Conservation (phyloP, 2,888 invertebrate genomes). For the Caenorhabditis becei region DNA sequence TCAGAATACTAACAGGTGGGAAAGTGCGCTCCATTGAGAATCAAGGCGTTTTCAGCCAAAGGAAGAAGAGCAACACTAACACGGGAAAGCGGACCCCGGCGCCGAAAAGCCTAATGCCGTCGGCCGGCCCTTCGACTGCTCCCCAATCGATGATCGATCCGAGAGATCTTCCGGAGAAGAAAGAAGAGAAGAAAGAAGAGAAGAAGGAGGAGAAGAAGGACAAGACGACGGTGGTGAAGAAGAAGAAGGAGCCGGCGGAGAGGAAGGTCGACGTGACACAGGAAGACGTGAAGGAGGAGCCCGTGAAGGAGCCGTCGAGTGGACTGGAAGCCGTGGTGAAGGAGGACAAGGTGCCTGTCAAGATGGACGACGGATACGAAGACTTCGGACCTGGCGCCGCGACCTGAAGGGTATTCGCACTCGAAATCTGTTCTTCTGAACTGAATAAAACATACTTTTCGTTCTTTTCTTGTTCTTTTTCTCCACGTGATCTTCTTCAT, state of each 20-base stretch:
- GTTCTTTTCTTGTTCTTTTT: background rate
- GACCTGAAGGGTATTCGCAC: too few relatives aligned
- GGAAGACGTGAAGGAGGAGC: slow-evolving; percentile 12
- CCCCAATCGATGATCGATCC: background rate
- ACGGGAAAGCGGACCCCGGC: background rate
- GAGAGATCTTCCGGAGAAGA: slow-evolving; percentile 20
- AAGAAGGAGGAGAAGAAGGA: slow-evolving; percentile 14
- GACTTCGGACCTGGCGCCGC: slow-evolving; percentile 45
- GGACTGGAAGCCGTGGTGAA: slow-evolving; percentile 13
- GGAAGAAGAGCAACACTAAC: background rate
- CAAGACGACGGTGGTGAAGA: slow-evolving; percentile 12
- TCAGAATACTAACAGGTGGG: background rate
- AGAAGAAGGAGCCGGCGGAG: slow-evolving; percentile 5
- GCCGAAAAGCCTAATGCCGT: background rate
- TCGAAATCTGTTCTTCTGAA: too few relatives aligned
- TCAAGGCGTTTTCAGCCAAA: background rate
- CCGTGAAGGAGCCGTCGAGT: slow-evolving; percentile 12
- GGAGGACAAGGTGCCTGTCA: slow-evolving; percentile 22
- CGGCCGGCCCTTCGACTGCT: background rate
- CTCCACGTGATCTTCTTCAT: too few relatives aligned
- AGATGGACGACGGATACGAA: slow-evolving; percentile 51
- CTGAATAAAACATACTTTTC: too few relatives aligned
- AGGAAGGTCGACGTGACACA: slow-evolving; percentile 32
- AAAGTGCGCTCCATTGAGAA: background rate
- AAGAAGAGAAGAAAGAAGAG: slow-evolving; percentile 5